Conservation (phyloP, 1,140 invertebrate genomes). For the Bombus huntii region DNA sequence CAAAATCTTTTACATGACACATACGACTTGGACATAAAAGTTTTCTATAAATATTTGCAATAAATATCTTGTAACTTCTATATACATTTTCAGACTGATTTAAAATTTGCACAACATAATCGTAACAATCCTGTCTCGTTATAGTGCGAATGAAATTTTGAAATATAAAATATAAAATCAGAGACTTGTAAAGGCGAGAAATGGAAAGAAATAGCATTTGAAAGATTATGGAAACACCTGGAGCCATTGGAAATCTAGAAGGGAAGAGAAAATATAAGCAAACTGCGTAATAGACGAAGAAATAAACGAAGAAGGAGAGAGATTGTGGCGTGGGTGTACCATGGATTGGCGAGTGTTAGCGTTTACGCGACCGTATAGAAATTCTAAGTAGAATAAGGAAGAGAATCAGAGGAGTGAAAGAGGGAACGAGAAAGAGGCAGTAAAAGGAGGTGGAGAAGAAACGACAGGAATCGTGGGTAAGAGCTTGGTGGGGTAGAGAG, state of each 20-base stretch:
- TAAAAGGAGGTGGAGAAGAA: neutral
- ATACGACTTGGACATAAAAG: no score
- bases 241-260: slow-evolving; percentile 13
- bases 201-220: no score
- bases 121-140: no score
- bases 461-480: neutral
- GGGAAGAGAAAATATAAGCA: neutral
- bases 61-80: no score
- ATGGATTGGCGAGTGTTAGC: slow-evolving; percentile 1
- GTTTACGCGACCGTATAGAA: neutral
- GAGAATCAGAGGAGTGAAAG: neutral
- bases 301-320: neutral
- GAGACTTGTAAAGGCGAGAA: neutral
- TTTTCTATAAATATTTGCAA: no score
- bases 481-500: slow-evolving; percentile 26
- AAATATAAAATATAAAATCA: neutral
- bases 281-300: neutral
- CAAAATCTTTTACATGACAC: no score
- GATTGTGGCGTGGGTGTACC: slow-evolving; percentile 17
- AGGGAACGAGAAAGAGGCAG: neutral
- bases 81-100: no score
- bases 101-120: no score
- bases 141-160: no score
- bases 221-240: neutral
- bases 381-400: neutral